A percentile compares a stretch with the other conserved stretches of the same genome.
These are phyloP conservation scores for Carlito syrichta DNA, from an alignment of 2,113 vertebrate species.

Conservation along the genomic window DNA sequence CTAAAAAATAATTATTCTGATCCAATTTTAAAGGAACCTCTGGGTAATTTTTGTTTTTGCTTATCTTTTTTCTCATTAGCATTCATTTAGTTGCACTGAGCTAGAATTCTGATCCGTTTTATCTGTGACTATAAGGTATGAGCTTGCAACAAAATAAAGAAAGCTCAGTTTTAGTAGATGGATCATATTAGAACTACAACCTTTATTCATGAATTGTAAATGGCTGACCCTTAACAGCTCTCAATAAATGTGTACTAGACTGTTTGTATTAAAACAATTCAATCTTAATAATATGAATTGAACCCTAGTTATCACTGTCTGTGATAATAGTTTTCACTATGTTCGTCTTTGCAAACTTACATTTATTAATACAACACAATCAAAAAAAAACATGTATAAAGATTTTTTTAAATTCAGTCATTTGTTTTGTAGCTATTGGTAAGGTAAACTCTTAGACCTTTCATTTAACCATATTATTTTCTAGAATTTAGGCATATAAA, in stretches of 20 bases:
- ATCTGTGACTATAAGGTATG: not conserved
- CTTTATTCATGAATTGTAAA: constrained; percentile 28
- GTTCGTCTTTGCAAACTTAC: not conserved
- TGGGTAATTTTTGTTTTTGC: not conserved
- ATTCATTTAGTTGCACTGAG: not conserved
- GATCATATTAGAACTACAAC: not conserved
- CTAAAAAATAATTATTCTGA: not conserved
- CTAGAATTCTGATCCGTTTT: constrained; percentile 5
- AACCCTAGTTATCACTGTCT: not conserved
- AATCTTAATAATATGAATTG: not conserved
- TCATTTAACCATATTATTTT: not conserved
- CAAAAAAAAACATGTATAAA: not conserved
- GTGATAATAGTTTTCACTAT: not conserved
- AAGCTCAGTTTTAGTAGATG: not conserved
- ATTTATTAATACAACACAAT: not conserved
- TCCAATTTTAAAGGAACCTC: not conserved
- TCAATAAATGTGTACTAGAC: not conserved
- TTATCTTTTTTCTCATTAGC: not conserved
- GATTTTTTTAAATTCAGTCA: not conserved
- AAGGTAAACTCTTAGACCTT: not conserved
- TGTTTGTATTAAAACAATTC: not conserved
- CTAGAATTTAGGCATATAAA: not conserved
- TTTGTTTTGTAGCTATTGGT: not conserved
- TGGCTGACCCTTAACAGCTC: not conserved
- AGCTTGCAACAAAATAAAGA: not conserved